Conservation (phyloP, 1,140 invertebrate species). For the Cardiocondyla obscurior region DNA sequence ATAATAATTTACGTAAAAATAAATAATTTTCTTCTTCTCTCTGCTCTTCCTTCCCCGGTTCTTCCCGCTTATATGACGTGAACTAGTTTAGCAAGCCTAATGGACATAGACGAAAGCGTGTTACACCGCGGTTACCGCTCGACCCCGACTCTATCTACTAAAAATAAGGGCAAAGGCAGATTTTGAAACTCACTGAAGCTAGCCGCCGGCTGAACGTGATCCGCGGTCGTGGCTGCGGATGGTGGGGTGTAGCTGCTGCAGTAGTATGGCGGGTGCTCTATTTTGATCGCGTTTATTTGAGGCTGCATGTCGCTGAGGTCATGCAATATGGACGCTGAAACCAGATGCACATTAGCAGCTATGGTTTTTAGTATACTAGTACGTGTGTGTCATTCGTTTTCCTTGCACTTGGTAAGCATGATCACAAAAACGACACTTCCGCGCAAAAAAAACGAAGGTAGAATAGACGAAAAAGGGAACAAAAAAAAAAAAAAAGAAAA, state of each 20-base stretch:
- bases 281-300: constrained; percentile 93
- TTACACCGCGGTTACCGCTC: constrained; percentile 31
- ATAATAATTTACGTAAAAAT: background rate
- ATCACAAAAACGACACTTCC: constrained; percentile 54
- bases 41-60: background rate
- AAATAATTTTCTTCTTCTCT: constrained; percentile 9
- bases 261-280: constrained; percentile 95
- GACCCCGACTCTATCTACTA: constrained; percentile 63
- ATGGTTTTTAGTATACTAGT: constrained; percentile 71
- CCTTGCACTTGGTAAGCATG: constrained; percentile 29
- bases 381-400: constrained; percentile 65
- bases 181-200: constrained; percentile 83
- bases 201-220: constrained; percentile 82
- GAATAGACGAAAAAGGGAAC: background rate
- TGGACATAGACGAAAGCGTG: constrained; percentile 2
- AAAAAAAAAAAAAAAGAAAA: background rate
- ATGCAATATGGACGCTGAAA: constrained; percentile 96
- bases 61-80: constrained; percentile 26
- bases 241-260: constrained; percentile 95
- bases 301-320: constrained; percentile 92
- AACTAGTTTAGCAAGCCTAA: constrained; percentile 47
- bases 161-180: constrained; percentile 68
- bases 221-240: constrained; percentile 84
- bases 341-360: constrained; percentile 82
- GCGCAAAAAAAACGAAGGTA: too few species aligned